Conservation (phyloP, 2,888 invertebrate genomes). For the Drosophila nr. perissopoda region DNA sequence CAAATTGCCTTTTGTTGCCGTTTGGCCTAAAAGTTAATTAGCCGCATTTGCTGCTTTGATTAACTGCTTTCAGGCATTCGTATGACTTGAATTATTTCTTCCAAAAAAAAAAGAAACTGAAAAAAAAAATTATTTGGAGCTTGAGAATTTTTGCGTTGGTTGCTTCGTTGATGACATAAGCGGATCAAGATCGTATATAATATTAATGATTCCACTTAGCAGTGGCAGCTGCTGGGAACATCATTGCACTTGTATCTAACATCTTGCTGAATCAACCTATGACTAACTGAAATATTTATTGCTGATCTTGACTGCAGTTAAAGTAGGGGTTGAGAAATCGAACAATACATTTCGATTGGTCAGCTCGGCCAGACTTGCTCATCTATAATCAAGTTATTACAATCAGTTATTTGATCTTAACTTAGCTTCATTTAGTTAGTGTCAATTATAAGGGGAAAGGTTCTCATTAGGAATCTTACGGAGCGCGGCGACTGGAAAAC, state of each 20-base stretch:
- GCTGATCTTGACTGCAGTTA: conserved; percentile 41
- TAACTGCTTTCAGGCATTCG: conserved; percentile 63
- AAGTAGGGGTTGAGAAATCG: conserved; percentile 12
- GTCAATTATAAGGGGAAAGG: background rate
- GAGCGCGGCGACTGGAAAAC: background rate
- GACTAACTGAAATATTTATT: conserved; percentile 24
- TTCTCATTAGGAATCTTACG: background rate
- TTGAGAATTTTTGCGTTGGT: conserved; percentile 61
- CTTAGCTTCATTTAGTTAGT: background rate
- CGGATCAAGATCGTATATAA: conserved; percentile 44
- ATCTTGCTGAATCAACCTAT: conserved; percentile 6
- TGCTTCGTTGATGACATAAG: conserved; percentile 52
- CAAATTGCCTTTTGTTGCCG: conserved; percentile 74
- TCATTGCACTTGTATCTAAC: background rate
- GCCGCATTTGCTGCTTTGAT: conserved; percentile 77
- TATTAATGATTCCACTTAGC: conserved; percentile 40
- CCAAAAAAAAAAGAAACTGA: conserved; percentile 28
- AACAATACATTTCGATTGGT: conserved; percentile 32
- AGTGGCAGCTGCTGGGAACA: conserved; percentile 28
- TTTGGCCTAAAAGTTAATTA: conserved; percentile 77
- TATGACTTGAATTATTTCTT: conserved; percentile 58
- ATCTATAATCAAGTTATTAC: conserved; percentile 42
- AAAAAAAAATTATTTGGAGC: conserved; percentile 54
- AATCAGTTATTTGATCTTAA: background rate
- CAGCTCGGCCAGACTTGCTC: conserved; percentile 4